Percentiles rank a stretch among this genome's conserved stretches.
These are phyloP conservation scores for Equus przewalskii DNA, from an alignment of 2,113 vertebrate species.

Conservation along the genomic window DNA sequence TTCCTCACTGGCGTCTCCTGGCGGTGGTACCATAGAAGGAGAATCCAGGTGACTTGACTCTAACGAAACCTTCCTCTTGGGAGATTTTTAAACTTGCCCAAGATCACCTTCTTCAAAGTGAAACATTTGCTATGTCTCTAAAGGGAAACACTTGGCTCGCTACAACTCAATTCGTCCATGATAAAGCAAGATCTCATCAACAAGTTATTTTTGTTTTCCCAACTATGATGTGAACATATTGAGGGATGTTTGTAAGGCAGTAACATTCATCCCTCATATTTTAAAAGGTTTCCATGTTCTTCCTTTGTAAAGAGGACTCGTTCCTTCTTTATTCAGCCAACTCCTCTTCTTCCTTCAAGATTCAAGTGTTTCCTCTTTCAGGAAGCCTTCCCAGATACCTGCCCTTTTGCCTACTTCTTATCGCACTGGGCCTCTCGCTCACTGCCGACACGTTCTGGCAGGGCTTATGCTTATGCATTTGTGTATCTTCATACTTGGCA, in stretches of 20 bases:
- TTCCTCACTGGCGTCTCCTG: background rate
- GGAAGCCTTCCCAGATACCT: background rate
- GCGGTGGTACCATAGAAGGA: background rate
- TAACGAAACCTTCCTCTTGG: background rate
- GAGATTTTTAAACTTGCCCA: background rate
- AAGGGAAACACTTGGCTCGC: background rate
- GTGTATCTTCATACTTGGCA: background rate
- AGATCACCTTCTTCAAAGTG: background rate
- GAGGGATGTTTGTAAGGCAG: background rate
- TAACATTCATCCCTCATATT: background rate
- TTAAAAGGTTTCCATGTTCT: background rate
- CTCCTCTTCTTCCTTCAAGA: background rate
- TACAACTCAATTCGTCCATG: background rate
- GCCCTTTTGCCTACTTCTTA: background rate
- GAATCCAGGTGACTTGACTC: no score
- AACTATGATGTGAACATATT: background rate
- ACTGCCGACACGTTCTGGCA: background rate
- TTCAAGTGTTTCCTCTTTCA: background rate
- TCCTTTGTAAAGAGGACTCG: background rate
- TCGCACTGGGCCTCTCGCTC: background rate
- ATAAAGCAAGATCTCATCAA: background rate
- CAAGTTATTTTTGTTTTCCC: background rate
- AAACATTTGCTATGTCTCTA: background rate
- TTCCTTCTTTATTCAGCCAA: background rate
- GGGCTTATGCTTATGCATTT: background rate